Conservation (phyloP, 2,888 invertebrate genomes). For the Megaustenia siamemsis region DNA sequence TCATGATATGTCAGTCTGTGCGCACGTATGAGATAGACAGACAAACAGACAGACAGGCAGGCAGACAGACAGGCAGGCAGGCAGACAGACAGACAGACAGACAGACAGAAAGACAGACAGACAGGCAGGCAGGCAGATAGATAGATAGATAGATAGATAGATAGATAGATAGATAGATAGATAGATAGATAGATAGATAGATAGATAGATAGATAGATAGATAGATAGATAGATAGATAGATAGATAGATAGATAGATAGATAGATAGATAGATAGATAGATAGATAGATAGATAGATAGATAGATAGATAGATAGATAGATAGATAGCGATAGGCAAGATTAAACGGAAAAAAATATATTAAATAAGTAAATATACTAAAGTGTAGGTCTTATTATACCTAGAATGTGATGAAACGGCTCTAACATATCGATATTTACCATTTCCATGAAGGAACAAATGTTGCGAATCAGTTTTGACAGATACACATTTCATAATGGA, state of each 20-base stretch:
- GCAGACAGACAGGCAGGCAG: not conserved
- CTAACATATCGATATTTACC: too few species aligned
- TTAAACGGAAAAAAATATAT: too few species aligned
- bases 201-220: slow-evolving; percentile 20
- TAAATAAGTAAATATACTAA: too few species aligned
- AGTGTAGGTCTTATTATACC: too few species aligned
- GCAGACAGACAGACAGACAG: not conserved
- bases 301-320: too few species aligned
- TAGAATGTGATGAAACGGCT: too few species aligned
- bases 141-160: not conserved
- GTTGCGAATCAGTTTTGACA: too few species aligned
- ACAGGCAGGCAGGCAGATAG: not conserved
- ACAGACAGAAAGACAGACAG: not conserved
- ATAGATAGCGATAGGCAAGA: too few species aligned
- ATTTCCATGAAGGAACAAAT: too few species aligned
- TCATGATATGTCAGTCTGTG: too few species aligned
- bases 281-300: slow-evolving; percentile 23
- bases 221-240: slow-evolving; percentile 22
- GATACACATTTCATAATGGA: too few species aligned
- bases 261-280: slow-evolving; percentile 22
- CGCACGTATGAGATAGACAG: not conserved
- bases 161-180: slow-evolving; percentile 13
- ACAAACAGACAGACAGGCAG: not conserved
- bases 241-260: slow-evolving; percentile 22
- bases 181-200: slow-evolving; percentile 27